Percentiles rank a stretch among this genome's conserved stretches.
Conservation (phyloP, 2,888 invertebrate genomes). For the Thera obeliscata region DNA sequence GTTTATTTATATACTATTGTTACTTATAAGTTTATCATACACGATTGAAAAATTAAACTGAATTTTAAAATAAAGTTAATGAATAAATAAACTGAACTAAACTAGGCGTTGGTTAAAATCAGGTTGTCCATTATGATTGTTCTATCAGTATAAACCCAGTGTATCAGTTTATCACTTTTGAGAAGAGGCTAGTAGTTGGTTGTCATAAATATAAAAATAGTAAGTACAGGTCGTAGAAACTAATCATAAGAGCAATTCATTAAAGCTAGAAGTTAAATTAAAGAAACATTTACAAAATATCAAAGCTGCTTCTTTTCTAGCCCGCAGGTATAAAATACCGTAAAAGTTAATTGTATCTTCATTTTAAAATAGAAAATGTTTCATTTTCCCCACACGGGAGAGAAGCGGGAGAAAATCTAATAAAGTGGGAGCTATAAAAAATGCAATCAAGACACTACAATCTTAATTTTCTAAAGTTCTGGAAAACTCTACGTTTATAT, state of each 20-base stretch:
- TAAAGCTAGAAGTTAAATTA: neutral
- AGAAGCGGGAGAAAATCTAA: constrained; percentile 12
- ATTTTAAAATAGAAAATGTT: constrained; percentile 15
- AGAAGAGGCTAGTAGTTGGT: no score
- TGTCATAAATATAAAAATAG: neutral
- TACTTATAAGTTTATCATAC: no score
- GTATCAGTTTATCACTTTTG: no score
- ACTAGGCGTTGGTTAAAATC: no score
- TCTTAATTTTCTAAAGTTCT: constrained; percentile 15
- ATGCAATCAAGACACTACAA: constrained; percentile 19
- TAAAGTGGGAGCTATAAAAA: constrained; percentile 12
- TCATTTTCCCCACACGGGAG: constrained; percentile 10
- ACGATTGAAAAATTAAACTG: no score
- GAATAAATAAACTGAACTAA: no score
- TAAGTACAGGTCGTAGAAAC: neutral
- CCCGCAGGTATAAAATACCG: neutral
- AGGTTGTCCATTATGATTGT: no score
- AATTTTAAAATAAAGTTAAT: no score
- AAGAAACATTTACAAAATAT: neutral
- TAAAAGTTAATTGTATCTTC: constrained; percentile 6
- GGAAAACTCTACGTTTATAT: constrained; percentile 5
- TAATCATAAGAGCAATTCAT: neutral
- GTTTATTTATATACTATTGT: no score
- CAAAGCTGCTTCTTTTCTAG: neutral
- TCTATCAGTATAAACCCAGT: no score